A percentile compares a stretch with the other conserved stretches of the same genome.
These are phyloP conservation scores for Clarias gariepinus DNA, from an alignment of 2,113 vertebrate genomes.

Conservation along the genomic window DNA sequence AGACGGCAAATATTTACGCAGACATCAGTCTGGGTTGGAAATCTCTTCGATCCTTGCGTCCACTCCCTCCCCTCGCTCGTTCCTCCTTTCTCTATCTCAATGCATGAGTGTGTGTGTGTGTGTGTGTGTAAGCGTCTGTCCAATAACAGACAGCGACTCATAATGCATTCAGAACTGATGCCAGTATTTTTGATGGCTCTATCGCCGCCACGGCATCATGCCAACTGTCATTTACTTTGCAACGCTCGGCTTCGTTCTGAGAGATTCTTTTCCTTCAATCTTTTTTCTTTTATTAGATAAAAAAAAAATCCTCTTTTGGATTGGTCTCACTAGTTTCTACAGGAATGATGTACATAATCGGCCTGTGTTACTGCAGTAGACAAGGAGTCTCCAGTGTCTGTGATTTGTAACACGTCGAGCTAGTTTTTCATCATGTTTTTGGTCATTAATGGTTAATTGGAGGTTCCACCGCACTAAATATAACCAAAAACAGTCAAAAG, in stretches of 20 bases:
- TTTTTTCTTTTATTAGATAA: background rate
- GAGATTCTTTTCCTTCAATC: background rate
- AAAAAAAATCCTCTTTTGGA: background rate
- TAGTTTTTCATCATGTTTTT: no score
- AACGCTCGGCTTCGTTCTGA: background rate
- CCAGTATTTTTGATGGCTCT: constrained; percentile 23
- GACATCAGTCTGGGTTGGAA: constrained; percentile 61
- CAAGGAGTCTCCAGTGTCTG: background rate
- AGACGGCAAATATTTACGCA: constrained; percentile 73
- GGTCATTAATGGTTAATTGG: no score
- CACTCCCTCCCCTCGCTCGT: constrained; percentile 18
- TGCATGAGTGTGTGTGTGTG: constrained; percentile 1
- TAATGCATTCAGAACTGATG: constrained; percentile 14
- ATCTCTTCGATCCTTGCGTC: constrained; percentile 63
- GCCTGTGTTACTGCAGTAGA: background rate
- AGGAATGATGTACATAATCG: background rate
- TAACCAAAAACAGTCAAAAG: background rate
- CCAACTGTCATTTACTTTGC: constrained; percentile 10
- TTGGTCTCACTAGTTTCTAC: background rate
- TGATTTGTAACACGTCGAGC: background rate
- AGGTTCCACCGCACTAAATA: background rate
- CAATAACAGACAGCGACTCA: constrained; percentile 23
- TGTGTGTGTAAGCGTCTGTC: constrained; percentile 15
- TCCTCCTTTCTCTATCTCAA: background rate
- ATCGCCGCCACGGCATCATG: constrained; percentile 3